Evolutionary conservation across 2,113 vertebrate species (phyloP), one percentile per base, ranked within the genome.

Genomic region (Mellivora capensis): DNA sequence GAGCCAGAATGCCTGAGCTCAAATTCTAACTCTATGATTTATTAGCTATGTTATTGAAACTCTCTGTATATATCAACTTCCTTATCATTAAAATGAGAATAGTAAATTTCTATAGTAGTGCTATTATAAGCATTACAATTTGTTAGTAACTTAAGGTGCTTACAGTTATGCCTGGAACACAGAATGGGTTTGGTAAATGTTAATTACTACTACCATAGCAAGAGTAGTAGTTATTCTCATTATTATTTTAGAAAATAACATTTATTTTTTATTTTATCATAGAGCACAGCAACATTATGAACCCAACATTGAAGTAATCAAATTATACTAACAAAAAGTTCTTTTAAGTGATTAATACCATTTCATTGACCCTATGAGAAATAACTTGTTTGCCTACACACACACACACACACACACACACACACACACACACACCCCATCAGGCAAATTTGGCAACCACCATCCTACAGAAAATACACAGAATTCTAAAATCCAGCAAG

Each of bases 221-320:
- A 94, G 4, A 93, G 12, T 25, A 90, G 27, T 61, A 49, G 23
- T 74, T 72, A 59, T 5, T 54, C 25, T 47, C 64, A 29, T 61
- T 67, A 42, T 52, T 95, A 64, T 64, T 96, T 92, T 83, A 76
- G 42, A 72, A 59, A 57, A 89, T 47, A 93, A 71, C 20, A 87
- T 37, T 86, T 72, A 59, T 39, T 83, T 90, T 94, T 2, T n/a
- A 94, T 81, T 94, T 86, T 82, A 82, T 95, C 76, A 79, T 47
- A 97, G 31, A 77, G 21, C 6, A 84, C 3, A 64, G 77, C 4
- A 54, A 87, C 17, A 91, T 15, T 76, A 92, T 39, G 34, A 87
- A 37, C 7, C 59, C 49, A 82, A 95, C 4, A 83, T 2, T 87
- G 25, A 76, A 42, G 37, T 49, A 77, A 85, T 84, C 27, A 80